phyloP scores from a whole-genome alignment of 2,113 vertebrate genomes.

The Paralichthys olivaceus region DNA sequence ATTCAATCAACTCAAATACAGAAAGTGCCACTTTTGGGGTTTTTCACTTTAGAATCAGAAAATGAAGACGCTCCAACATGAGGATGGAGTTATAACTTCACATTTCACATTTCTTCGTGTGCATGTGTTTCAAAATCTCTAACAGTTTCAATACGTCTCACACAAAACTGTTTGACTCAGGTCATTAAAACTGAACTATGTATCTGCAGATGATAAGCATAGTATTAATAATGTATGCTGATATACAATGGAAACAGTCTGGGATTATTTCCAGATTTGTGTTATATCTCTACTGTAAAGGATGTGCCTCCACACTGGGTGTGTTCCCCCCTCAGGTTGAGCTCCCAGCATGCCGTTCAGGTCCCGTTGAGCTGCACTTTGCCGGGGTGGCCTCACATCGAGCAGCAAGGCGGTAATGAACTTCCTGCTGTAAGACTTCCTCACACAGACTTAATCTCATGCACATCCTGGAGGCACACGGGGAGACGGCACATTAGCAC shows the following conservation, averaged over 20 bases:
- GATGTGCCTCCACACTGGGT: slow-evolving; percentile 19
- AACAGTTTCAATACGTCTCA: not conserved
- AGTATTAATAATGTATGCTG: slow-evolving; percentile 34
- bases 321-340: slow-evolving; percentile 48
- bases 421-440: slow-evolving; percentile 48
- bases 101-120: too few species aligned
- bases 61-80: slow-evolving; percentile 10
- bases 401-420: slow-evolving; percentile 56
- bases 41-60: slow-evolving; percentile 3
- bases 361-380: slow-evolving; percentile 29
- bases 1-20: slow-evolving; percentile 43
- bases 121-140: too few species aligned
- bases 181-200: slow-evolving; percentile 5
- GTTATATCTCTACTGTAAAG: slow-evolving; percentile 19
- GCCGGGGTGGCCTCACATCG: slow-evolving; percentile 32
- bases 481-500: slow-evolving; percentile 63
- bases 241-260: slow-evolving; percentile 12
- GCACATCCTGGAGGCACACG: slow-evolving; percentile 29
- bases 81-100: not conserved
- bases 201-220: slow-evolving; percentile 20
- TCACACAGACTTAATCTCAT: slow-evolving; percentile 45
- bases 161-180: not conserved
- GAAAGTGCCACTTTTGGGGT: not conserved
- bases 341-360: slow-evolving; percentile 59
- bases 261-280: slow-evolving; percentile 32